A percentile compares a stretch with the other conserved stretches of the same genome.
phyloP scores from a whole-genome alignment of 1,140 invertebrate species.

The Drosophila pectinifera region DNA sequence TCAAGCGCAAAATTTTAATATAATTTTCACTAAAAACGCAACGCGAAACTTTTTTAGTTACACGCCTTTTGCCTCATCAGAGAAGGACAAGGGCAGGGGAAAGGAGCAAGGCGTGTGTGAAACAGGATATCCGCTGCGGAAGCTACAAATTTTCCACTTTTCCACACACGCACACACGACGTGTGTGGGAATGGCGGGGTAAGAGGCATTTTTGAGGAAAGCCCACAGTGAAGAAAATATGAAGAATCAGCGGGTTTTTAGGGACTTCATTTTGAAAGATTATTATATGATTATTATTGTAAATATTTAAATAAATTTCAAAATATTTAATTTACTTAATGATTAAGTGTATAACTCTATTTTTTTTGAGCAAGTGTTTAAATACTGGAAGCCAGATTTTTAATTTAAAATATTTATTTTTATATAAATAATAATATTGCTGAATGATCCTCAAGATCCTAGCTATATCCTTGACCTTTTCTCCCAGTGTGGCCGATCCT shows the following conservation, averaged over 20 bases:
- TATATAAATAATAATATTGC: too few species aligned
- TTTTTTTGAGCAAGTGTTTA: too few species aligned
- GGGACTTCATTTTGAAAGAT: neutral
- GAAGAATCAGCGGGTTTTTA: too few species aligned
- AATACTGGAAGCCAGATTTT: too few species aligned
- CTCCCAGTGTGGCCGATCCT: neutral
- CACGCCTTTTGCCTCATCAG: slow-evolving; percentile 46
- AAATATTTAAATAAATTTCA: too few species aligned
- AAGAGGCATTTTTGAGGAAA: slow-evolving; percentile 7
- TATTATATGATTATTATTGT: too few species aligned
- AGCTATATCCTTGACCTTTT: neutral
- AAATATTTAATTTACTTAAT: too few species aligned
- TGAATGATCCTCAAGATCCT: too few species aligned
- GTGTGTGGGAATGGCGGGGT: neutral
- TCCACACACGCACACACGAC: slow-evolving; percentile 55
- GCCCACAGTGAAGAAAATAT: neutral
- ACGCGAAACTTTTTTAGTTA: slow-evolving; percentile 79
- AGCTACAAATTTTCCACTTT: slow-evolving; percentile 84
- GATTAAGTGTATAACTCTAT: too few species aligned
- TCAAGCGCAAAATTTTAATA: slow-evolving; percentile 85
- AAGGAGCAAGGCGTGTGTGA: slow-evolving; percentile 64
- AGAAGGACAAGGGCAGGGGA: slow-evolving; percentile 17
- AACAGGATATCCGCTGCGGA: slow-evolving; percentile 83
- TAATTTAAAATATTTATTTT: too few species aligned
- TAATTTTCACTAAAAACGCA: slow-evolving; percentile 85